Conservation (phyloP, 30 jellyfish, hydroid and myxozoan genomes). For the Catostylus mosaicus region DNA sequence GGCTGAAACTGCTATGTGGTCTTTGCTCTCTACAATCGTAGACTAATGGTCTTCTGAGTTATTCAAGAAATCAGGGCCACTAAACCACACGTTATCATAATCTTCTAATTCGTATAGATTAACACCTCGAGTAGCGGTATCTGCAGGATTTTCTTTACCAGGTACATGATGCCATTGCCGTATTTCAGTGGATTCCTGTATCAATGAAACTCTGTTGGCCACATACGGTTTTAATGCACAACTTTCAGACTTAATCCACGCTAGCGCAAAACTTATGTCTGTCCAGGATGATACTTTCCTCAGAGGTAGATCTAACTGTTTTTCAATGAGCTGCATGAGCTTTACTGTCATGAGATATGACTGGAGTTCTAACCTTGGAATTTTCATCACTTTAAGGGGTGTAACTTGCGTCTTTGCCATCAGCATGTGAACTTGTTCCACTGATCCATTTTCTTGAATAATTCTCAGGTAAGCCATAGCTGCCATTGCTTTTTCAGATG, state of each 20-base stretch:
- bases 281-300: constrained; percentile 50
- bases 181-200: constrained; percentile 28
- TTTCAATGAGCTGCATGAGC: constrained; percentile 35
- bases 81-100: constrained; percentile 31
- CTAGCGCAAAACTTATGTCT: constrained; percentile 42
- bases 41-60: constrained; percentile 39
- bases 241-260: constrained; percentile 30
- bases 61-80: constrained; percentile 53
- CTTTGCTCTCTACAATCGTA: constrained; percentile 4
- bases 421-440: constrained; percentile 5
- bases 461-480: constrained; percentile 43
- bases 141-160: constrained; percentile 59
- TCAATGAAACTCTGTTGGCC: constrained; percentile 51
- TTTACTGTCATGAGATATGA: constrained; percentile 43
- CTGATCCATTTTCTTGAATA: constrained; percentile 35
- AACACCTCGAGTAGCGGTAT: constrained; percentile 38
- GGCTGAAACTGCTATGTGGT: constrained; percentile 17
- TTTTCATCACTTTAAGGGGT: constrained; percentile 37
- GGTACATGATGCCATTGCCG: constrained; percentile 58
- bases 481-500: constrained; percentile 65
- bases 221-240: constrained; percentile 47
- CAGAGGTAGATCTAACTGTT: constrained; percentile 3
- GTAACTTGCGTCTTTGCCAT: constrained; percentile 58
- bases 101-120: constrained; percentile 34
- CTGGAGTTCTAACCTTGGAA: constrained; percentile 61